Evolutionary conservation across 1,140 invertebrate species (phyloP).

Genomic region (Pogonomyrmex californicus): DNA sequence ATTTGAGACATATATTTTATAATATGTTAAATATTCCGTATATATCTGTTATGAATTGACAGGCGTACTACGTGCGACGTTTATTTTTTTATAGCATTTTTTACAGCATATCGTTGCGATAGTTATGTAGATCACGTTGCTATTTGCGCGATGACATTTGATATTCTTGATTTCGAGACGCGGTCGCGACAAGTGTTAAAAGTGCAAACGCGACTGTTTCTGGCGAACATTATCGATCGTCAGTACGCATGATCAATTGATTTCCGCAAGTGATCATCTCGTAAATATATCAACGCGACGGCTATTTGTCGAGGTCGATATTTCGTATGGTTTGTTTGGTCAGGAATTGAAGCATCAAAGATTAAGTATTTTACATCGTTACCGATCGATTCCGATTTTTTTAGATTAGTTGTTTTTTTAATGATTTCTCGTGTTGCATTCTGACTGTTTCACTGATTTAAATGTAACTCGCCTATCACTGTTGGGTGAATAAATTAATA

Average conservation of each 20-base stretch:
- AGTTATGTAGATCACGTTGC: background rate
- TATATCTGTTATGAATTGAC: background rate
- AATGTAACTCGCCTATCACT: background rate
- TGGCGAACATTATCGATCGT: conserved; percentile 9
- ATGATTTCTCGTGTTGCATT: background rate
- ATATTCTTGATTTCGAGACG: background rate
- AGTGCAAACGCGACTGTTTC: background rate
- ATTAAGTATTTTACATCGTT: background rate
- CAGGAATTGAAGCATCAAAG: background rate
- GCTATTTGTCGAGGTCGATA: background rate
- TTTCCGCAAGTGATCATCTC: background rate
- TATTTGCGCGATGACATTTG: background rate
- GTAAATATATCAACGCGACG: background rate
- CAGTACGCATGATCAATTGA: background rate
- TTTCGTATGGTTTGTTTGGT: background rate
- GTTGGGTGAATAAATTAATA: conserved; percentile 12
- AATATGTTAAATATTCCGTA: background rate
- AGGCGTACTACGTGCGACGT: background rate
- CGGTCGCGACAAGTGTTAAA: background rate
- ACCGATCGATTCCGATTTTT: background rate
- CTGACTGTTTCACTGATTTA: background rate
- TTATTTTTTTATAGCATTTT: background rate
- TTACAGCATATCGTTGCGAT: background rate
- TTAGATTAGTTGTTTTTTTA: background rate
- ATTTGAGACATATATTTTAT: background rate